A percentile compares a stretch with the other conserved stretches of the same genome.
These are phyloP conservation scores for Albula glossodonta DNA, from an alignment of 2,113 vertebrate genomes.

Conservation along the genomic window DNA sequence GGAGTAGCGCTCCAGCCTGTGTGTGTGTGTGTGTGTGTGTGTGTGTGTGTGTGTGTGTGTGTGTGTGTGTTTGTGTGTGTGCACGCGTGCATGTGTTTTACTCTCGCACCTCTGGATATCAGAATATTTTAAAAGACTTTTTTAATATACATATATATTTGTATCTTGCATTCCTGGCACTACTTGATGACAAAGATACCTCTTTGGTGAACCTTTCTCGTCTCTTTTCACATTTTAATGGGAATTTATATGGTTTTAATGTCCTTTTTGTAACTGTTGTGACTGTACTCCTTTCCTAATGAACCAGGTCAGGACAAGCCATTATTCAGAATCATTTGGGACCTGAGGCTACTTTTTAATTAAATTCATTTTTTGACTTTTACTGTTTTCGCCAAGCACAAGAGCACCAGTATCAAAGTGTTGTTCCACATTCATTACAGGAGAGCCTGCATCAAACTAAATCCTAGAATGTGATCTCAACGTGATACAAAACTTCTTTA, in stretches of 20 bases:
- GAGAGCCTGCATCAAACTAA: not conserved
- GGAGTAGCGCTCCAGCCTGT: conserved; percentile 44
- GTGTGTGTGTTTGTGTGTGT: not conserved
- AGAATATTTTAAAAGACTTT: conserved; percentile 33
- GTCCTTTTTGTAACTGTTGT: not conserved
- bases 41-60: not conserved
- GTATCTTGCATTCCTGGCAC: conserved; percentile 65
- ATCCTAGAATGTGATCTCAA: not conserved
- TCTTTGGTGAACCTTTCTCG: conserved; percentile 19
- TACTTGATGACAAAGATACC: conserved; percentile 65
- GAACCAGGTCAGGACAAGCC: not conserved
- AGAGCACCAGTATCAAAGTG: not conserved
- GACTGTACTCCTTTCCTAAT: not conserved
- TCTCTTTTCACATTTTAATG: not conserved
- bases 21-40: not conserved
- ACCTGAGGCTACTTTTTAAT: not conserved
- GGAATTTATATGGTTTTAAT: not conserved
- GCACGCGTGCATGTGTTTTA: not conserved
- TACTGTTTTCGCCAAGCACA: not conserved
- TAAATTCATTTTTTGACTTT: not conserved
- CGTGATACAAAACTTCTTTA: not conserved
- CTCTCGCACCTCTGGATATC: conserved; percentile 1
- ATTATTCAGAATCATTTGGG: not conserved
- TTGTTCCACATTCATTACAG: not conserved
- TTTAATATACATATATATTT: conserved; percentile 61